A percentile compares a stretch with the other conserved stretches of the same genome.
These are phyloP conservation scores for Mustelus asterias DNA, from an alignment of 2,113 vertebrate species.

Conservation along the genomic window DNA sequence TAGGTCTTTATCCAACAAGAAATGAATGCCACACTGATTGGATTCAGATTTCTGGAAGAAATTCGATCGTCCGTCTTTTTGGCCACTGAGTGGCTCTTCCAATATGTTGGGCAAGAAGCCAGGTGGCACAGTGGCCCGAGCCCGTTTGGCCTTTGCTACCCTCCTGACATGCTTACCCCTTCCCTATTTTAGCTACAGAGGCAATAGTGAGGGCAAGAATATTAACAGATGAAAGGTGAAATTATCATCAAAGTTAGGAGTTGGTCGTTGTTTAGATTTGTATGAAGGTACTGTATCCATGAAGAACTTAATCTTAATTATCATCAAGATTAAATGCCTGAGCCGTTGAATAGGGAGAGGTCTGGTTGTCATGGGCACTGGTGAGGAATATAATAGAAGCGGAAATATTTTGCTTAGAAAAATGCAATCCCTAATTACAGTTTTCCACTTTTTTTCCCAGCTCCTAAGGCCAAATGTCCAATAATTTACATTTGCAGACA, in stretches of 20 bases:
- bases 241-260: neutral
- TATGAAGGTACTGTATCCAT: neutral
- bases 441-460: neutral
- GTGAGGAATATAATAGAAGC: neutral
- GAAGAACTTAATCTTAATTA: neutral
- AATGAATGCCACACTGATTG: slow-evolving; percentile 1
- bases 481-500: no score
- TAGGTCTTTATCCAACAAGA: neutral
- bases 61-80: neutral
- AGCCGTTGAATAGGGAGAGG: neutral
- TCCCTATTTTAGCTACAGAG: neutral
- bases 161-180: neutral
- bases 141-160: neutral
- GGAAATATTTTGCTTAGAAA: no score
- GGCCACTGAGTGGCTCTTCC: neutral
- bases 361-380: neutral
- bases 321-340: neutral
- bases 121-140: no score
- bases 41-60: neutral
- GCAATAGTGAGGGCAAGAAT: neutral
- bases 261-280: neutral
- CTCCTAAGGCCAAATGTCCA: no score
- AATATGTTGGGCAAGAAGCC: neutral
- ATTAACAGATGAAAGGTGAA: neutral
- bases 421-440: neutral